Conservation (phyloP, 35 echinoderm and acorn worm genomes). For the Antedon bifida region DNA sequence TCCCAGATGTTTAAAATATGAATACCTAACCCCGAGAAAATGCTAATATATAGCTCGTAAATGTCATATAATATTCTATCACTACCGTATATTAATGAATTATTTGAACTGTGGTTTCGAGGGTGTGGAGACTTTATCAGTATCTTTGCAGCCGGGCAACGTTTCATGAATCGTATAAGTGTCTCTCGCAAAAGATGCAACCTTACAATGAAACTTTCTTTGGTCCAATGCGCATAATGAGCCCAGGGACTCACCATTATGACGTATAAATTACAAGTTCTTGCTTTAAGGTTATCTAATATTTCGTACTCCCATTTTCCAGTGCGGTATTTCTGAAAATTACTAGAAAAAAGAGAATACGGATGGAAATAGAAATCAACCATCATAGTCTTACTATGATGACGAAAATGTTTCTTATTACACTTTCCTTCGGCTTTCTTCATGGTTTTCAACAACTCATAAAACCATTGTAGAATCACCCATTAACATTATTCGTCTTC, state of each 20-base stretch:
- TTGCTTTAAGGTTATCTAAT: not conserved
- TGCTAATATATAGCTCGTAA: not conserved
- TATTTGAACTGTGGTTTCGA: not conserved
- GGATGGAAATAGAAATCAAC: not conserved
- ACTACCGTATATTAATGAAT: not conserved
- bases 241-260: slow-evolving; percentile 33
- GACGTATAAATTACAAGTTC: slow-evolving; percentile 8
- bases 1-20: not conserved
- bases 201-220: slow-evolving; percentile 4
- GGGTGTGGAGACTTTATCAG: slow-evolving; percentile 19
- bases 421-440: not conserved
- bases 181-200: slow-evolving; percentile 1
- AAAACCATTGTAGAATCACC: slow-evolving; percentile 26
- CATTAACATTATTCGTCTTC: slow-evolving; percentile 1
- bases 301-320: not conserved
- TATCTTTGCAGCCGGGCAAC: slow-evolving; percentile 12
- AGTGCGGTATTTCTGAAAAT: too few relatives aligned
- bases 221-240: slow-evolving; percentile 26
- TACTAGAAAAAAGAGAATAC: not conserved
- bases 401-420: not conserved
- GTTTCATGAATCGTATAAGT: not conserved
- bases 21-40: slow-evolving; percentile 4
- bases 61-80: slow-evolving; percentile 8
- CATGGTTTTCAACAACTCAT: not conserved
- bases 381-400: not conserved